Evolutionary conservation across 1,140 invertebrate species (phyloP), one percentile per base, ranked within the genome.

Genomic region (Cydia fagiglandana): DNA sequence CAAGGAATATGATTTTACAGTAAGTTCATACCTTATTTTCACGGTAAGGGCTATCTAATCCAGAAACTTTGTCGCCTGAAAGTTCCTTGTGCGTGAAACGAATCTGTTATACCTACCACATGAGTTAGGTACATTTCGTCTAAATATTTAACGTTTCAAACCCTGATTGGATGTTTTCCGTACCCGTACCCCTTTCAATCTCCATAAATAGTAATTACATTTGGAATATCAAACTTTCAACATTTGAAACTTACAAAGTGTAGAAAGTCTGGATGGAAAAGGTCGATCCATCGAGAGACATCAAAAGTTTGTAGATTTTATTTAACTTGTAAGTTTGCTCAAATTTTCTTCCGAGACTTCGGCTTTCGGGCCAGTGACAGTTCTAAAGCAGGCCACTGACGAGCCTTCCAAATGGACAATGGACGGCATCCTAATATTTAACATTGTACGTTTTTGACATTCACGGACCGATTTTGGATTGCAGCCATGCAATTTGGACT

Each of bases 261-360:
- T 61, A 24, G 5, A 12, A 61, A 61, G 7, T 24, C 56, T 10
- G 20, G 20, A 20, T 61, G 56, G 20, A 12, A 56, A 61, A 61
- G 56, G 17, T 61, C 56, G 56, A 61, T 20, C 56, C 56, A 61
- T 61, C 17, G 56, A 12, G 20, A 12, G 24, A 61, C 20, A 61
- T 61, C 7, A 24, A 24, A 61, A 61, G 56, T 61, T 61, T 20
- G 6, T 3, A 24, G 56, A 61, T 61, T 61, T 61, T 61, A 61
- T 61, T 61, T 61, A 24, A 61, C 56, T 61, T 61, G 56, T 24
- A 61, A 61, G 56, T 61, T 61, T n/a, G 56, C n/a, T 61, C 20
- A 20, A 61, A 61, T 24, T 24, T 24, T 2, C 56, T 61, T n/a
- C 56, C 20, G 56, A 7, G 56, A 9, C 17, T 20, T 20, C 53